Evolutionary conservation across 2,797 vertebrate genomes (phyloP).

Genomic region (Melanogrammus aeglefinus): DNA sequence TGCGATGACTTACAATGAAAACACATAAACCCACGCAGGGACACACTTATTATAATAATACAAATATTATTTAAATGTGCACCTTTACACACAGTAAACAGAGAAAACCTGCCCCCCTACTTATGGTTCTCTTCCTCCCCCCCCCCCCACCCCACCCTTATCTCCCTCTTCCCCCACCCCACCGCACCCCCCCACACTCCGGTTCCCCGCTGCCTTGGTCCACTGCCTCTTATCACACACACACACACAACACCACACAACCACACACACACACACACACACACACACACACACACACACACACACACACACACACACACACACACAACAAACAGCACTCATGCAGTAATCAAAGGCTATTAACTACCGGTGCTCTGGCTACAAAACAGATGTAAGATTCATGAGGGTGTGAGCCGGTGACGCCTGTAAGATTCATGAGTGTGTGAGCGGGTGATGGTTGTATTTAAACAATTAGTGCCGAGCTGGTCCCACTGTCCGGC

Average conservation of each 20-base stretch:
- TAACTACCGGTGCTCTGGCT: slow-evolving; percentile 68
- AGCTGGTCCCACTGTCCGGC: slow-evolving; percentile 69
- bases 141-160: background rate
- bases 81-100: slow-evolving; percentile 6
- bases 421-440: no score
- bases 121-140: background rate
- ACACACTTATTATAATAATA: slow-evolving; percentile 9
- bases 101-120: background rate
- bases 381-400: slow-evolving; percentile 77
- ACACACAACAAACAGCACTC: slow-evolving; percentile 31
- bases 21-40: slow-evolving; percentile 14
- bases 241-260: slow-evolving; percentile 26
- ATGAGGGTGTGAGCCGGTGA: slow-evolving; percentile 62
- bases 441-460: slow-evolving; percentile 60
- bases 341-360: slow-evolving; percentile 72
- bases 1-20: background rate
- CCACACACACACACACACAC: slow-evolving; percentile 26
- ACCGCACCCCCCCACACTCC: no score
- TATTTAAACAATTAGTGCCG: slow-evolving; percentile 80
- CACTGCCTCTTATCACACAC: background rate
- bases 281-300: slow-evolving; percentile 25
- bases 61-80: no score
- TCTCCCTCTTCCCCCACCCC: background rate
- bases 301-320: slow-evolving; percentile 28
- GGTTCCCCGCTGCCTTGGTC: background rate